These are phyloP conservation scores for Hippoglossus stenolepis DNA, from an alignment of 2,113 vertebrate genomes.

Conservation along the genomic window DNA sequence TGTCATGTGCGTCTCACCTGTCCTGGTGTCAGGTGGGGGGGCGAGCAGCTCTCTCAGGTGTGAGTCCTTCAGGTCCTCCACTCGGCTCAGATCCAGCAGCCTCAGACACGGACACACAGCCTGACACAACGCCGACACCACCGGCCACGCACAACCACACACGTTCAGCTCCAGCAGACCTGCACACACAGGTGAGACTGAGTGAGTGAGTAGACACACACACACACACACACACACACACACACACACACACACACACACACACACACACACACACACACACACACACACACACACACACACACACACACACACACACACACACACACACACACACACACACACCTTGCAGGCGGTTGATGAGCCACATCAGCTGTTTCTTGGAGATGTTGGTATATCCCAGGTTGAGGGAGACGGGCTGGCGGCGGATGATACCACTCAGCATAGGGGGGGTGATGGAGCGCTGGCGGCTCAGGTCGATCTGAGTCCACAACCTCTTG, in stretches of 20 bases:
- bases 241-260: background rate
- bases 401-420: constrained; percentile 89
- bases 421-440: constrained; percentile 90
- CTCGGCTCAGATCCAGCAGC: constrained; percentile 90
- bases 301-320: too few relatives aligned
- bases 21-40: constrained; percentile 85
- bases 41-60: constrained; percentile 91
- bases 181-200: constrained; percentile 48
- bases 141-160: constrained; percentile 88
- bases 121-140: constrained; percentile 90
- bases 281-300: too few relatives aligned
- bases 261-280: too few relatives aligned
- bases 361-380: constrained; percentile 94
- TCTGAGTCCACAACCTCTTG: constrained; percentile 89
- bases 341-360: constrained; percentile 90
- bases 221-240: too few relatives aligned
- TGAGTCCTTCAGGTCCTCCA: constrained; percentile 92
- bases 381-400: constrained; percentile 94
- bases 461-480: constrained; percentile 90
- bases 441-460: constrained; percentile 93
- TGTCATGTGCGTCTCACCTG: constrained; percentile 76
- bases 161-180: constrained; percentile 90
- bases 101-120: constrained; percentile 88
- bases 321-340: too few relatives aligned
- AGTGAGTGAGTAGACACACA: too few relatives aligned